These are phyloP conservation scores for Oscheius sp. DNA, from an alignment of 1,140 invertebrate genomes.

Conservation along the genomic window DNA sequence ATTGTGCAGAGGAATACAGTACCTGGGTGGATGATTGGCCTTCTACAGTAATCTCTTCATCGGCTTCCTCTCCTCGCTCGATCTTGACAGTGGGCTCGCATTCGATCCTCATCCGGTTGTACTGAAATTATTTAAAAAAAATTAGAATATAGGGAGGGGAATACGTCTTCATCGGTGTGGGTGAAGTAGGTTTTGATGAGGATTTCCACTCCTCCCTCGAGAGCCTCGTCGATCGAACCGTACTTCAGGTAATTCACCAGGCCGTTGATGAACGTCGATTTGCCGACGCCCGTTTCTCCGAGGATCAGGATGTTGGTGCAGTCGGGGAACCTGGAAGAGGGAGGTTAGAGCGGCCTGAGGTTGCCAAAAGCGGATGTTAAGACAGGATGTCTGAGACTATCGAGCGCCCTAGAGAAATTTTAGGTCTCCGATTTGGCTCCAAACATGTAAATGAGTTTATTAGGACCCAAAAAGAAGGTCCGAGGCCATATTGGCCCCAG, in stretches of 20 bases:
- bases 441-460: no score
- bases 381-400: no score
- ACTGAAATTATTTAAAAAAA: no score
- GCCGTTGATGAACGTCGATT: constrained; percentile 47
- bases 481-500: no score
- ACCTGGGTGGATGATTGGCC: constrained; percentile 2
- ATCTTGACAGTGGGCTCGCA: background rate
- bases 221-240: constrained; percentile 33
- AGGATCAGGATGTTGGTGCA: constrained; percentile 35
- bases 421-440: no score
- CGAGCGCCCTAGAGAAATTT: no score
- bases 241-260: constrained; percentile 39
- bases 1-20: background rate
- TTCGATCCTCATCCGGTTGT: background rate
- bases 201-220: constrained; percentile 10
- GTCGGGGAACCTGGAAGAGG: constrained; percentile 2
- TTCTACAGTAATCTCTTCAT: background rate
- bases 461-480: no score
- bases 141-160: no score
- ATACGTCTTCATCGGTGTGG: constrained; percentile 16
- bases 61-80: background rate
- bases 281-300: constrained; percentile 47
- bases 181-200: constrained; percentile 15
- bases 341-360: no score
- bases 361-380: no score